These are phyloP conservation scores for Oasisia sp. DNA, from an alignment of 2,888 invertebrate species.

Conservation along the genomic window DNA sequence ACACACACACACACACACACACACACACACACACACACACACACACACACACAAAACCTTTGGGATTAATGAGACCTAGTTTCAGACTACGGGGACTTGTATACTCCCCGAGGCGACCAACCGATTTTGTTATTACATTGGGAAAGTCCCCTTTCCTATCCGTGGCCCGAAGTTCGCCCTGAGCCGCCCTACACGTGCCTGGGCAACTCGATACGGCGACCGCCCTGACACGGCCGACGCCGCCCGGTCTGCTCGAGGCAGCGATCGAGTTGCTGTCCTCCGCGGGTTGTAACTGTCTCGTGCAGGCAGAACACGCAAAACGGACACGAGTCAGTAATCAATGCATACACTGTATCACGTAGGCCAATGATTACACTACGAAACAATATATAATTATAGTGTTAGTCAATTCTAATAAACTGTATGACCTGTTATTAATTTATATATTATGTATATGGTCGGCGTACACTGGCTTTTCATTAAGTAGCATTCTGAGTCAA, in stretches of 20 bases:
- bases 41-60: background rate
- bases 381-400: background rate
- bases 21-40: too few species aligned
- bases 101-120: background rate
- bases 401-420: too few species aligned
- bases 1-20: too few species aligned
- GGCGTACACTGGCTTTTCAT: too few species aligned
- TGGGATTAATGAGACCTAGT: background rate
- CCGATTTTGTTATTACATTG: background rate
- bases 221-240: background rate
- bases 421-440: too few species aligned
- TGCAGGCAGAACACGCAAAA: background rate
- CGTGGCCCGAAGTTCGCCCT: background rate
- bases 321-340: background rate
- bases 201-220: background rate
- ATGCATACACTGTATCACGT: background rate
- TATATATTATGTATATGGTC: too few species aligned
- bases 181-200: background rate
- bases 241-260: background rate
- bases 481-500: too few species aligned
- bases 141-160: background rate
- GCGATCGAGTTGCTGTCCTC: background rate
- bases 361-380: background rate
- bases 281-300: background rate
- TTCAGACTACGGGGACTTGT: background rate